phyloP scores from a whole-genome alignment of 2,113 vertebrate genomes.

The Patagioenas fasciata region DNA sequence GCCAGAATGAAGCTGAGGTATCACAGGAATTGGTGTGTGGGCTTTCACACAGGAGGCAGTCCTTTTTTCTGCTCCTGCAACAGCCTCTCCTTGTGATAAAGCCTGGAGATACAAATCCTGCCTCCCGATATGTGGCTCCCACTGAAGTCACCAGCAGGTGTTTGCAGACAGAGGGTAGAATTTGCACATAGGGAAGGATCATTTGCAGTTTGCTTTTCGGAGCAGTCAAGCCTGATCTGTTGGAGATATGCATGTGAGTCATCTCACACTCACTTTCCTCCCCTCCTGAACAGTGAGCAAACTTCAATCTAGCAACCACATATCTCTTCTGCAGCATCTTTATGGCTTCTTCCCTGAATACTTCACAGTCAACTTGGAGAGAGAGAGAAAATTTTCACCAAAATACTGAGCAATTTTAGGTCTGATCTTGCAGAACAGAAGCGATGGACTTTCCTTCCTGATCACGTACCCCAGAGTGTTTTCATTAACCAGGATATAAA shows the following conservation, averaged over 20 bases:
- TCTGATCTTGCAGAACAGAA: background rate
- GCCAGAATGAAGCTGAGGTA: background rate
- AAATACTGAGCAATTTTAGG: background rate
- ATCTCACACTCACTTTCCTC: constrained; percentile 35
- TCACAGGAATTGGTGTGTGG: background rate
- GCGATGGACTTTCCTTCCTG: background rate
- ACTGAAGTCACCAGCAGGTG: constrained; percentile 50
- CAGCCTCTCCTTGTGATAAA: background rate
- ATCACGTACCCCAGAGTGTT: background rate
- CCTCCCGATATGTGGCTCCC: background rate
- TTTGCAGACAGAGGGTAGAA: constrained; percentile 51
- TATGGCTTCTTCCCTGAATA: background rate
- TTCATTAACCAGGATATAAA: constrained; percentile 9
- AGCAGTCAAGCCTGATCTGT: constrained; percentile 53
- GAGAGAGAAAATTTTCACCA: background rate
- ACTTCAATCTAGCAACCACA: constrained; percentile 4
- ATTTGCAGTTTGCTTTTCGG: constrained; percentile 48
- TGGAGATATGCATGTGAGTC: constrained; percentile 37
- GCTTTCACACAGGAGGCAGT: background rate
- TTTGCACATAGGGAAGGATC: constrained; percentile 43
- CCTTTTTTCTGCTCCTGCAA: background rate
- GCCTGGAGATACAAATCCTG: constrained; percentile 39
- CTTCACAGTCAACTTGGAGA: background rate
- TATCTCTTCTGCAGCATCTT: constrained; percentile 1
- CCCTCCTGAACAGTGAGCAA: background rate